Evolutionary conservation across 2,797 vertebrate genomes (phyloP).

Genomic region (Siniperca undulata): DNA sequence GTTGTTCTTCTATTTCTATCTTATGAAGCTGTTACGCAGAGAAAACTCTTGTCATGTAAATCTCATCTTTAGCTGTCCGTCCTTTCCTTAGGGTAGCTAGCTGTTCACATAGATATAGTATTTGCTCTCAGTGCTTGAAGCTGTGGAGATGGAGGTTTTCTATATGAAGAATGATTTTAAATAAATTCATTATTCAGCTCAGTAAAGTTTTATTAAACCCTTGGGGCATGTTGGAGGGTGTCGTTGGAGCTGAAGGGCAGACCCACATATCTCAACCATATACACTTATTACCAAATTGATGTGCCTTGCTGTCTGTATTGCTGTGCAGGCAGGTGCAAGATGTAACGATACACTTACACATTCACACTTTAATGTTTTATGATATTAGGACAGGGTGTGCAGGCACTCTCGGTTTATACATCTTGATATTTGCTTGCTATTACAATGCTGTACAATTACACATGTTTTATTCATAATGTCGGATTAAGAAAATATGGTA

Average conservation of each 20-base stretch:
- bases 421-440: slow-evolving; percentile 67
- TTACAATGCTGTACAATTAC: slow-evolving; percentile 67
- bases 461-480: slow-evolving; percentile 78
- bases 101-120: slow-evolving; percentile 76
- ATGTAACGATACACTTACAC: slow-evolving; percentile 70
- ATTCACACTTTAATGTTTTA: slow-evolving; percentile 79
- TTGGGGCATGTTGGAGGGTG: slow-evolving; percentile 77
- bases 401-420: slow-evolving; percentile 62
- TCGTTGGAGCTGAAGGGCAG: slow-evolving; percentile 76
- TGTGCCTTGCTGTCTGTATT: slow-evolving; percentile 66
- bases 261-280: slow-evolving; percentile 75
- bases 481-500: slow-evolving; percentile 65
- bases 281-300: slow-evolving; percentile 80
- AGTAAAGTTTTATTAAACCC: slow-evolving; percentile 87
- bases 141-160: slow-evolving; percentile 74
- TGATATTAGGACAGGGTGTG: slow-evolving; percentile 67
- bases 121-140: slow-evolving; percentile 77
- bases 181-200: slow-evolving; percentile 86
- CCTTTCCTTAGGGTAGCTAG: slow-evolving; percentile 80
- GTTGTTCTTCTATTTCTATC: slow-evolving; percentile 72
- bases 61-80: slow-evolving; percentile 80
- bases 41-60: slow-evolving; percentile 86
- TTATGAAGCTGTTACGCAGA: slow-evolving; percentile 81
- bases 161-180: slow-evolving; percentile 82
- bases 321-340: slow-evolving; percentile 68